Base-by-base conservation (phyloP, 2,113 vertebrate species). In the Ptychochromis oligacanthus region DNA sequence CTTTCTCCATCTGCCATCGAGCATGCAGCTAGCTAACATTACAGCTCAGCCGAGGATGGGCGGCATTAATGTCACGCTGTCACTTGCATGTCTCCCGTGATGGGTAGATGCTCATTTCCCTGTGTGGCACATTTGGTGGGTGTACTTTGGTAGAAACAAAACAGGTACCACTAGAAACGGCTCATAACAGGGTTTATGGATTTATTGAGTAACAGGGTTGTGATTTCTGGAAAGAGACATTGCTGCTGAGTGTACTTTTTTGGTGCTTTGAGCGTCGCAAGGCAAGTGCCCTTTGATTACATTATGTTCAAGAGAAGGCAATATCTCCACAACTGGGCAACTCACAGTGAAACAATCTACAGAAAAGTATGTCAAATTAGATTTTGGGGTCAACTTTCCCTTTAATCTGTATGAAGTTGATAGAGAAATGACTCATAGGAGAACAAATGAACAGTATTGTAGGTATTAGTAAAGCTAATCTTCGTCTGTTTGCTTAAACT, bases 401-500 rank as follows among this genome's bases (percentile, higher is more conserved):
- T 72, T 52, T 52, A 52, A 52, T 52, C 6, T 31, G 17, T 6
- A 13, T 52, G 49, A 52, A 72, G 52, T 18, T 31, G 65, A 72
- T 52, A 5, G 26, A 52, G 65, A 72, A 52, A 52, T 3, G 10
- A n/a, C 10, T 72, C 46, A 52, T 13, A 72, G 43, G 26, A 72
- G 17, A 72, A 52, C 65, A 72, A 31, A 72, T 52, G 17, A 52
- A 1, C 26, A 26, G n/a, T 11, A n/a, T n/a, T n/a, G 11, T 18
- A 81, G 70, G 18, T 85, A 18, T 75, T 34, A 34, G 7, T 40
- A 60, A 14, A 79, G 28, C 7, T 56, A 9, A 26, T 61, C 46
- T 78, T 59, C 76, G n/a, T 56, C 56, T 80, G 43, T 83, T 86
- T 6, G 54, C 43, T 43, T 75, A 59, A 83, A 62, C 22, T 77